Evolutionary conservation across 2,888 invertebrate genomes (phyloP), one percentile per base, ranked within the genome.

Genomic region (Heliconius charithonia): DNA sequence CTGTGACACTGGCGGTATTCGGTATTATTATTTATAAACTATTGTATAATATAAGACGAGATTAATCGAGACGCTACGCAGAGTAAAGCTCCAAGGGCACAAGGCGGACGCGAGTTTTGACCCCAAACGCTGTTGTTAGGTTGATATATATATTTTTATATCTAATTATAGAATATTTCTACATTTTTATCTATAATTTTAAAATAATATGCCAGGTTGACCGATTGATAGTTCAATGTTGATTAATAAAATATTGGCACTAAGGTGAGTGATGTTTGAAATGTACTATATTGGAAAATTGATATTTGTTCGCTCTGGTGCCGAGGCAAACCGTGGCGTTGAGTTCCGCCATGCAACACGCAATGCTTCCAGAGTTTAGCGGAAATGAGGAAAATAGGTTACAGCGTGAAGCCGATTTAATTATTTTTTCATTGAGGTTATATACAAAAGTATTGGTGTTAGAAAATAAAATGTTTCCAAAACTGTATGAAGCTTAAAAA

Each of bases 51-150:
- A 75, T 62, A 63, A 74, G 72, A 70, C 81, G 66, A 82, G 83
- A 88, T 90, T 73, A 70, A 67, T 32, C 67, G 62, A 75, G 79
- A 65, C 89, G 91, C 91, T 89, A 84, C 83, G 83, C 84, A 83
- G 85, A 91, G 69, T 69, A 92, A 91, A 93, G 92, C 86, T 83
- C 90, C 94, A 94, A 94, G 94, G 94, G 89, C 91, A 92, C 84
- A 83, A 87, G 92, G 90, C 92, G 90, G 87, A 87, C 90, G 91
- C 90, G 93, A 92, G 87, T 93, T 89, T 94, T 94, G 94, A 93
- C 92, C 94, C 89, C 91, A 84, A 85, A 87, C 79, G 80, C 67
- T 69, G 81, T 82, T 74, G 78, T 76, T 59, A 51, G 6, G n/a
- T 65, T 76, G 22, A 77, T 56, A 27, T 45, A n/a, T 67, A 59